A percentile compares a stretch with the other conserved stretches of the same genome.
phyloP scores from a whole-genome alignment of 2,888 invertebrate species.

The Tigriopus californicus region DNA sequence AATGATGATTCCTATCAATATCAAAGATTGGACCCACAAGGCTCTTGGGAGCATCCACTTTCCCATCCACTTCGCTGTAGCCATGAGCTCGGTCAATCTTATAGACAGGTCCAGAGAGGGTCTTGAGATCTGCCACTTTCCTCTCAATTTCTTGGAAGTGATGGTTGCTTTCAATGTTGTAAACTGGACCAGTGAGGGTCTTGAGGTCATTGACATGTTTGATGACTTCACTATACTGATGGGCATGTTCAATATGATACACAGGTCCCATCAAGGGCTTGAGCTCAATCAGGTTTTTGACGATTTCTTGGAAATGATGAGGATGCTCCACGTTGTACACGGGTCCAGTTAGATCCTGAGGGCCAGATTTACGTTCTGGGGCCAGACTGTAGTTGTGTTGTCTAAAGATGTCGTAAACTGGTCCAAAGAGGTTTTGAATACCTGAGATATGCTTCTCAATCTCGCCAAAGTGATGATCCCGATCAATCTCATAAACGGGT shows the following conservation, averaged over 20 bases:
- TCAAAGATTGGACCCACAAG: conserved; percentile 13
- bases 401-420: conserved; percentile 7
- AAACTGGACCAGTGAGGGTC: conserved; percentile 7
- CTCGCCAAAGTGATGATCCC: conserved; percentile 4
- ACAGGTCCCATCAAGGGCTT: conserved; percentile 6
- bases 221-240: conserved; percentile 9
- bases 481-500: conserved; percentile 8
- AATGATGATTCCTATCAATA: conserved; percentile 1
- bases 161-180: conserved; percentile 11
- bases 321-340: conserved; percentile 1
- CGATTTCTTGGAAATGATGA: conserved; percentile 12
- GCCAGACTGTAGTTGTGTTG: neutral
- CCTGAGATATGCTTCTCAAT: neutral
- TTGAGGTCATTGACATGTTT: neutral
- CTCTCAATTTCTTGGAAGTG: conserved; percentile 8
- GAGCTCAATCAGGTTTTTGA: neutral
- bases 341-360: neutral
- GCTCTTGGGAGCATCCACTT: neutral
- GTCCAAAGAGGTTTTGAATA: conserved; percentile 6
- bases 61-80: neutral
- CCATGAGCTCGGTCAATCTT: neutral
- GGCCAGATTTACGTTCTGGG: neutral
- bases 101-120: conserved; percentile 12
- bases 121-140: neutral
- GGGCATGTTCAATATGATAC: conserved; percentile 5